Evolutionary conservation across 2,888 invertebrate genomes (phyloP), one percentile per base, ranked within the genome.

Genomic region (Allacma fusca): DNA sequence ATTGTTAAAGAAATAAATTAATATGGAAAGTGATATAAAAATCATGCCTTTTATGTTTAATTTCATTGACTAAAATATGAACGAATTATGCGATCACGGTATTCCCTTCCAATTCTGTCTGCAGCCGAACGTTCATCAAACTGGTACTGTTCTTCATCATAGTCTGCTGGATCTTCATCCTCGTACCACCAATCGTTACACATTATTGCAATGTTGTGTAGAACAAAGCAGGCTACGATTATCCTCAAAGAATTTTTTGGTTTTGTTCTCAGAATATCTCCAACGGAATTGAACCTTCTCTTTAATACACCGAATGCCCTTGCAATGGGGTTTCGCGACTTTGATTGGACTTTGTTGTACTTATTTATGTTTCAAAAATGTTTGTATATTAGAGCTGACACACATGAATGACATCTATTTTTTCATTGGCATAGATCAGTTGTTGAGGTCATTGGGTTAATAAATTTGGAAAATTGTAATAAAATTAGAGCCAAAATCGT

Each of bases 211-310:
- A 75, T 64, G 65, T 75, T 75, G 26, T 75, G 75, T 9, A 75
- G 65, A 0, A 75, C 65, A 67, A 75, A 75, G 26, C 75, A 75
- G 5, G 62, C 59, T 2, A 44, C 28, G 1, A 67, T 75, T 40
- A 75, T 65, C 5, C 13, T 24, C 4, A 75, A 19, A 4, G 65
- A 24, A 16, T 64, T 75, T 65, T 62, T 9, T 1, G 65, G 7
- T 24, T 75, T 43, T 19, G 75, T 75, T 7, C 75, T n/a, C 50
- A 75, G 21, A 29, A 29, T 43, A 21, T 40, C n/a, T 12, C 62
- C 23, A 12, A 75, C 19, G n/a, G 65, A 75, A 43, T 7, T 16
- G 26, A 75, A 75, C 2, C 64, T 29, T 9, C 21, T 21, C 44
- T 75, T 75, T 4, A 65, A 26, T 1, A 34, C 19, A 4, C 75